A percentile compares a stretch with the other conserved stretches of the same genome.
These are phyloP conservation scores for Anabacerthia variegaticeps DNA, from an alignment of 2,797 vertebrate genomes.

Conservation along the genomic window DNA sequence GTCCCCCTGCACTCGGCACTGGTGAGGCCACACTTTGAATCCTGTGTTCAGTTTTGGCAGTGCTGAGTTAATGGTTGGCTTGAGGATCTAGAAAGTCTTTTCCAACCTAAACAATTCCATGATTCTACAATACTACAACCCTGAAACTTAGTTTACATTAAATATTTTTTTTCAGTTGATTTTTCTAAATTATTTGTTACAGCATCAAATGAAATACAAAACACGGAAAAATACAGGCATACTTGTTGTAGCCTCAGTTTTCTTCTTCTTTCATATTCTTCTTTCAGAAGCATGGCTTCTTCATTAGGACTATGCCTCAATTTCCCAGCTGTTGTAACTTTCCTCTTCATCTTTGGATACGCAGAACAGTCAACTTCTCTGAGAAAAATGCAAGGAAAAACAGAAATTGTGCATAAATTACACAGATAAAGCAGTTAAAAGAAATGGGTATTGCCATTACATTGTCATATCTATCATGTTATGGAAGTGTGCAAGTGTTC, in stretches of 20 bases:
- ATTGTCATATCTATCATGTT: not conserved
- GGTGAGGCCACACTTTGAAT: not conserved
- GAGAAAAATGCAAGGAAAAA: not conserved
- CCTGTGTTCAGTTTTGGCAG: not conserved
- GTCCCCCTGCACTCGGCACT: not conserved
- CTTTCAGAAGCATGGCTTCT: conserved; percentile 86
- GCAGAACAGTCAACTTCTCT: not conserved
- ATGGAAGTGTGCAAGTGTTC: not conserved
- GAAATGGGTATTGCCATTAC: not conserved
- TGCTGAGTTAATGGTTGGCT: not conserved
- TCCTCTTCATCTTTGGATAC: conserved; percentile 82
- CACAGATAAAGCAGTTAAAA: not conserved
- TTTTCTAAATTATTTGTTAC: not conserved
- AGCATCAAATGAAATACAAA: not conserved
- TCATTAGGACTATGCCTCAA: conserved; percentile 91
- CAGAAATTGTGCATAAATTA: not conserved
- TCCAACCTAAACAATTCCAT: not conserved
- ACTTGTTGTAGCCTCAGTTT: conserved; percentile 93
- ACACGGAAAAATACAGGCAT: not conserved
- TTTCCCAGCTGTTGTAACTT: conserved; percentile 68
- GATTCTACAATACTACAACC: not conserved
- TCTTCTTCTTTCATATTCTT: conserved; percentile 89
- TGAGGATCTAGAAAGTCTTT: fast-evolving
- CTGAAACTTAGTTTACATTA: not conserved
- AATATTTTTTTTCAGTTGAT: not conserved